phyloP scores from a whole-genome alignment of 2,888 invertebrate genomes.

The Sesia bembeciformis region DNA sequence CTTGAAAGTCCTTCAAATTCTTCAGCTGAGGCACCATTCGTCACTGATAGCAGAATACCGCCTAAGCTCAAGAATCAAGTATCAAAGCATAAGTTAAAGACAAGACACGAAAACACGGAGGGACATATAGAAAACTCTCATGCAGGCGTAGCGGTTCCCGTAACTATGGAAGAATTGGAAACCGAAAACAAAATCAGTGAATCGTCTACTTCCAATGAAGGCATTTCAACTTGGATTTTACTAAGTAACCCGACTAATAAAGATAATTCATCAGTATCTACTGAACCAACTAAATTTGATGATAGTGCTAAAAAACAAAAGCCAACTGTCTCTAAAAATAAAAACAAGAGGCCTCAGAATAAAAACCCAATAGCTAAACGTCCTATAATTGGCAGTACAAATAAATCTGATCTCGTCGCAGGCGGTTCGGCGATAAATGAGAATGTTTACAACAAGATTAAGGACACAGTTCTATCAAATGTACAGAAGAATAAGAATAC shows the following conservation, averaged over 20 bases:
- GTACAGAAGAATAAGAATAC: constrained; percentile 66
- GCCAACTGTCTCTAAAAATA: constrained; percentile 37
- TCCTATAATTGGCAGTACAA: constrained; percentile 57
- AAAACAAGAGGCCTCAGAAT: constrained; percentile 49
- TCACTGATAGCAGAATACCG: constrained; percentile 76
- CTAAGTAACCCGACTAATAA: constrained; percentile 68
- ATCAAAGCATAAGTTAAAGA: constrained; percentile 54
- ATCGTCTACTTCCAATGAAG: constrained; percentile 76
- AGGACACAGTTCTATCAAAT: constrained; percentile 74
- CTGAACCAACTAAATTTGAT: constrained; percentile 51
- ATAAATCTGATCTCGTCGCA: constrained; percentile 63
- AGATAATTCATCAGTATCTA: constrained; percentile 38
- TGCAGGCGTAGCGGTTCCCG: constrained; percentile 79
- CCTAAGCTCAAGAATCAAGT: constrained; percentile 75
- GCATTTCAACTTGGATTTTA: constrained; percentile 85
- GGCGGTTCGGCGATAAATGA: constrained; percentile 64
- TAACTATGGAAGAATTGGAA: constrained; percentile 77
- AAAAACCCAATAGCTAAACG: constrained; percentile 39
- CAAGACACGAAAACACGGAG: constrained; percentile 46
- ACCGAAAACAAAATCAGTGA: constrained; percentile 64
- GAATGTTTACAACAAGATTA: constrained; percentile 74
- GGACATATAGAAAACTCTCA: constrained; percentile 68
- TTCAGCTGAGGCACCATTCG: constrained; percentile 46
- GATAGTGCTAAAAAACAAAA: constrained; percentile 47
- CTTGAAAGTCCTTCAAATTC: constrained; percentile 56